Percentiles rank a stretch among this genome's conserved stretches.
Evolutionary conservation across 2,113 vertebrate genomes (phyloP).

Genomic region (Carettochelys insculpta): DNA sequence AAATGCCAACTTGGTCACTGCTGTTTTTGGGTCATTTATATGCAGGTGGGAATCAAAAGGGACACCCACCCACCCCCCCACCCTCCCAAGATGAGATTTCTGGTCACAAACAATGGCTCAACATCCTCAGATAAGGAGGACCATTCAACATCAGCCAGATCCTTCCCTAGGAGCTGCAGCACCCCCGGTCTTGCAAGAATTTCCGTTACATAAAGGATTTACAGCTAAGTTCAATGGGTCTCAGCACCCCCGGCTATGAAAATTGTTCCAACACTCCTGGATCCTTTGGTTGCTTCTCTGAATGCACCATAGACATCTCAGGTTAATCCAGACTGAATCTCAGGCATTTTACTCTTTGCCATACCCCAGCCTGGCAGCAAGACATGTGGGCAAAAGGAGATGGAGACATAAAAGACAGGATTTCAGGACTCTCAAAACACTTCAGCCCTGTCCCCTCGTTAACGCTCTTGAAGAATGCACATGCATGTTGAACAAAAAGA

Average conservation of each 20-base stretch:
- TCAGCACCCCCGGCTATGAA: too few species aligned
- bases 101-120: background rate
- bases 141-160: background rate
- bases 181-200: too few species aligned
- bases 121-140: background rate
- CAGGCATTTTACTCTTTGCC: background rate
- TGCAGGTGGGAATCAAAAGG: background rate
- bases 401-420: background rate
- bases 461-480: background rate
- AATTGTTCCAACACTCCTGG: too few species aligned
- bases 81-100: background rate
- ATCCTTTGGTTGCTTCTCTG: background rate
- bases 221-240: too few species aligned
- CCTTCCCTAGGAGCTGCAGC: too few species aligned
- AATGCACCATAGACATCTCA: rapidly evolving
- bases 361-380: background rate
- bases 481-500: background rate
- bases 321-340: background rate
- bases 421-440: background rate
- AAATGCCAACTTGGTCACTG: background rate
- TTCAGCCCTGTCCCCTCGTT: background rate
- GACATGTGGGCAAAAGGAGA: background rate
- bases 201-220: too few species aligned
- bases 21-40: background rate
- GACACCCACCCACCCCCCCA: background rate